Evolutionary conservation across 1,140 invertebrate genomes (phyloP).

Genomic region (Wasmannia auropunctata): DNA sequence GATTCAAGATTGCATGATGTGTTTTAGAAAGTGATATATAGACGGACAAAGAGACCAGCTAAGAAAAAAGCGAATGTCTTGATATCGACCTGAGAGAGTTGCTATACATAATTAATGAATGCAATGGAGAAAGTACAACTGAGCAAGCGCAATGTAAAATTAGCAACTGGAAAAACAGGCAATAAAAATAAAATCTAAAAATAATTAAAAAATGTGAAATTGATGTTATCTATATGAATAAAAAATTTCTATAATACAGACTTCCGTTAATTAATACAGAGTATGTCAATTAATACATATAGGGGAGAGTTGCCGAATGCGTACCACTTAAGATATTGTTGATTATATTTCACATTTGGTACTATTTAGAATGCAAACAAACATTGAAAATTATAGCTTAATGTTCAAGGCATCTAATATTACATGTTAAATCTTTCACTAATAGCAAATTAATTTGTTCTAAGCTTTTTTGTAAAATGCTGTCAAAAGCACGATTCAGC

Average conservation of each 20-base stretch:
- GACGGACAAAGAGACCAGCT: neutral
- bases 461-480: too few species aligned
- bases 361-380: too few species aligned
- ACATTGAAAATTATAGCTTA: too few species aligned
- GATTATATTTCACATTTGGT: too few species aligned
- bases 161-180: neutral
- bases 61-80: constrained; percentile 5
- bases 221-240: neutral
- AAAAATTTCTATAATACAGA: neutral
- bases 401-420: too few species aligned
- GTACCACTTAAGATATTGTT: too few species aligned
- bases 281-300: too few species aligned
- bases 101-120: constrained; percentile 14
- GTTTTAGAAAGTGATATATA: constrained; percentile 23
- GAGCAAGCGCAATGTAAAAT: neutral
- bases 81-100: constrained; percentile 20
- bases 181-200: constrained; percentile 22
- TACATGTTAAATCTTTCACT: too few species aligned
- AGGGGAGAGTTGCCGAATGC: too few species aligned
- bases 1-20: too few species aligned
- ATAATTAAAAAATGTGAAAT: neutral
- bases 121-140: constrained; percentile 15
- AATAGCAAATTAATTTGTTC: too few species aligned
- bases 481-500: too few species aligned
- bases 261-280: neutral